Evolutionary conservation across 1,140 invertebrate species (phyloP).

Genomic region (Lineus longissimus): DNA sequence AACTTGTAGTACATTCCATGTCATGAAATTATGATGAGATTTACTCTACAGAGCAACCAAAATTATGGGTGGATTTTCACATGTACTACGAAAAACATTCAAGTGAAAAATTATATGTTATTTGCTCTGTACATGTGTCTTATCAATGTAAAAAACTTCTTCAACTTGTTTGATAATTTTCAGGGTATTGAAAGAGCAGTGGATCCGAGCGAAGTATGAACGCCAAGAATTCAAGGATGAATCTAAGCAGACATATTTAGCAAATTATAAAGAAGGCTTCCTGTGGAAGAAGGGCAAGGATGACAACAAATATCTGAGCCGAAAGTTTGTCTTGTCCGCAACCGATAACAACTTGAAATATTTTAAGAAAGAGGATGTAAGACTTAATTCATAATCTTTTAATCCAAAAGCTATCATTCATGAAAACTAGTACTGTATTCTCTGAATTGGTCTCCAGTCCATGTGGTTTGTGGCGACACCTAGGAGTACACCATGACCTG

Average conservation of each 20-base stretch:
- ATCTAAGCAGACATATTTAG: conserved; percentile 70
- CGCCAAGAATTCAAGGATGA: conserved; percentile 80
- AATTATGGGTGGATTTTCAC: no score
- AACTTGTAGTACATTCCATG: no score
- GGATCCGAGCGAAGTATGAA: conserved; percentile 87
- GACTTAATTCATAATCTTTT: no score
- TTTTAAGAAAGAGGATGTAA: conserved; percentile 71
- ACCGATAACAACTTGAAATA: conserved; percentile 77
- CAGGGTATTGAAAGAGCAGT: conserved; percentile 83
- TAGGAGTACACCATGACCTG: no score
- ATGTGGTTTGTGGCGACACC: not conserved
- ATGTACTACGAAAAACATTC: no score
- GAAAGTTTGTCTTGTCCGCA: conserved; percentile 79
- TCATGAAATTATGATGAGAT: no score
- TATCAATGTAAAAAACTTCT: no score
- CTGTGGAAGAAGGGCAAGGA: conserved; percentile 86
- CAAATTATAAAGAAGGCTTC: conserved; percentile 76
- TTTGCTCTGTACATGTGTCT: no score
- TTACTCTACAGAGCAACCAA: no score
- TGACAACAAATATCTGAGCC: conserved; percentile 73
- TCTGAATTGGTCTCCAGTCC: not conserved
- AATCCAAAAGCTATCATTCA: not conserved
- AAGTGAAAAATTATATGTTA: no score
- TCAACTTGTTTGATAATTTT: conserved; percentile 28
- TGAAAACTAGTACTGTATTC: conserved; percentile 9